These are phyloP conservation scores for Acanthopagrus latus DNA, from an alignment of 2,797 vertebrate genomes.

Conservation along the genomic window DNA sequence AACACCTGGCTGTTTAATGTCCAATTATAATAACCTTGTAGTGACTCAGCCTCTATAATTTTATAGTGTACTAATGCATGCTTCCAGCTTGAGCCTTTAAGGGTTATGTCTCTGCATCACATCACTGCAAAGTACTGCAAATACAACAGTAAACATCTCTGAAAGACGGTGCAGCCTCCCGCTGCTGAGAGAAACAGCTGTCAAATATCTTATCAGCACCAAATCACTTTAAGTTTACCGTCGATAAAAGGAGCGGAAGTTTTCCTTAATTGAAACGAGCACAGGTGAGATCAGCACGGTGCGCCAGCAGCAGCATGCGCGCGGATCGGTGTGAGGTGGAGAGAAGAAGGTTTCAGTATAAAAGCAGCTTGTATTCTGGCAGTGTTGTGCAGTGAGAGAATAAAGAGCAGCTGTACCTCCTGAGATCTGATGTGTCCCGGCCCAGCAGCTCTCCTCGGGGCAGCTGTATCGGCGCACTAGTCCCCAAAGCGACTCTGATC, in stretches of 20 bases:
- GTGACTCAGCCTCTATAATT: neutral
- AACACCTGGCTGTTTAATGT: slow-evolving; percentile 11
- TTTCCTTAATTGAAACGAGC: slow-evolving; percentile 43
- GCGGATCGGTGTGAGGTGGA: neutral
- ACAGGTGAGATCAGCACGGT: slow-evolving; percentile 53
- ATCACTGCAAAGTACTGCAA: neutral
- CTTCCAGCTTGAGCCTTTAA: neutral
- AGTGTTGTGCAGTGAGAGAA: neutral
- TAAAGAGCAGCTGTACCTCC: slow-evolving; percentile 50
- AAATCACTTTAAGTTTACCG: neutral
- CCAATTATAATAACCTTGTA: neutral
- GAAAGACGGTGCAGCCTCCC: neutral
- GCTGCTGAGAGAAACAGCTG: neutral
- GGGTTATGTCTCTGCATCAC: neutral
- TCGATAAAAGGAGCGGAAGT: slow-evolving; percentile 27
- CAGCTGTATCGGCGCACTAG: slow-evolving; percentile 15
- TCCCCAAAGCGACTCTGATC: slow-evolving; percentile 38
- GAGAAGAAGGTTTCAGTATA: neutral
- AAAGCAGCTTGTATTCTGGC: neutral
- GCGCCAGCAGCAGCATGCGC: slow-evolving; percentile 17
- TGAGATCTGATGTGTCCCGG: slow-evolving; percentile 48
- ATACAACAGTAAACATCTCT: neutral
- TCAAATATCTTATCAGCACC: accelerated
- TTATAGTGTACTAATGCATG: neutral
- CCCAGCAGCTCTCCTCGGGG: slow-evolving; percentile 46